Base-by-base conservation (phyloP, 2,113 vertebrate species). In the Periophthalmodon schlosseri region DNA sequence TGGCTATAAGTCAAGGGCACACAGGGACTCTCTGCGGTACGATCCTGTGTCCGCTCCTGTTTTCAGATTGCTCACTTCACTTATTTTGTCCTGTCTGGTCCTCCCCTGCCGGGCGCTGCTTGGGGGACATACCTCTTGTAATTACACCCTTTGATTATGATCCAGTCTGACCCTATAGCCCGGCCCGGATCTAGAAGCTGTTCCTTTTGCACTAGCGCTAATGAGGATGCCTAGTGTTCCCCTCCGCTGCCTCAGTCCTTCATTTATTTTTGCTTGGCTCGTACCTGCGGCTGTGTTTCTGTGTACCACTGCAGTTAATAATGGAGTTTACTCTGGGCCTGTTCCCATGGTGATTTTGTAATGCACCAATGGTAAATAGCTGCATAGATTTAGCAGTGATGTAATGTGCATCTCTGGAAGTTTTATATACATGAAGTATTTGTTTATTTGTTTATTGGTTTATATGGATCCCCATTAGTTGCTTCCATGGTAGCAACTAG, bases 81-180 rank as follows among this genome's bases (percentile, higher is more conserved):
- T 61, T 63, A 68, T 65, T 64, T 9, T 70, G 70, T 60, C 65
- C 57, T 24, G 58, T 23, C 50, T 49, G 73, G 73, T 73, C 77
- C 21, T 70, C 65, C 71, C 58, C 28, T 28, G 74, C 77, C 75
- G 21, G 77, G 76, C 47, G 14, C 75, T 47, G 72, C 85, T 86
- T 61, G 68, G 73, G 84, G 84, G 84, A 78, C 77, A 78, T 73
- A 88, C 84, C 77, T 81, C 70, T 79, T 81, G 60, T 82, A 85
- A 90, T 86, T 87, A 85, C 73, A 80, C 23, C 63, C 77, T 81
- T 91, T 92, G 86, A 91, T 91, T 92, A 85, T 83, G 60, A 57
- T 84, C 79, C 75, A 77, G 61, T 57, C 75, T 82, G 83, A 88
- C 80, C 86, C 46, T 20, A 72, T 64, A 74, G 76, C 82, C 84